Base-by-base conservation (phyloP, 2,797 vertebrate genomes). In the Lacerta bilineata region DNA sequence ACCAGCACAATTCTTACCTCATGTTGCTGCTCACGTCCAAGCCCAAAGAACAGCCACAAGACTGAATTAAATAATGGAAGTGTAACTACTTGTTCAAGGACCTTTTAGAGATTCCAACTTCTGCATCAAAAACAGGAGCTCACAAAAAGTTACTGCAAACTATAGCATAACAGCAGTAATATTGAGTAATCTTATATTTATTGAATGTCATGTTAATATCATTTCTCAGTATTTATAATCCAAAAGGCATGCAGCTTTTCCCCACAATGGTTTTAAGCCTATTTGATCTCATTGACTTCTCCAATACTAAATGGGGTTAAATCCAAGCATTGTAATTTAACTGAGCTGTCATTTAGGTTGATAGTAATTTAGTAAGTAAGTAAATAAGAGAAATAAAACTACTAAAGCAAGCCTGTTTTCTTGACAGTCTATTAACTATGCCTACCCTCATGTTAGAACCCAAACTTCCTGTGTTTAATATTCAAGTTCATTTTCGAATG, bases 401-500 rank as follows among this genome's bases (percentile, higher is more conserved):
- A 93, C 96, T 97, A 97, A 97, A 83, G 94, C 50, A 23, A 91
- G 88, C 84, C 55, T 91, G 2, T 90, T 96, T 95, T 92, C 85
- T 91, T 92, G 93, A 92, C 91, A 90, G 23, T 90, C 43, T 77
- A 87, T 55, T 85, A 94, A 11, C 86, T 86, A 88, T 92, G 89
- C 75, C 87, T 93, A 87, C 17, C 85, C 95, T 96, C 95, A 91
- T 95, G 96, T 97, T 95, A 95, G 89, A 96, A 95, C 91, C 87
- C 85, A 97, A 96, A 96, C 93, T 96, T 95, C 92, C 82, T 90
- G 85, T 91, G 92, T 95, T 97, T 97, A 97, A 96, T 97, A 97
- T 97, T 97, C 95, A 96, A 96, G 95, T 95, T 97, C 81, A 97
- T 97, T 97, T 97, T 97, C 97, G 96, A 96, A 97, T 95, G 91